Percentiles rank a stretch among this genome's conserved stretches.
phyloP scores from a whole-genome alignment of 2,888 invertebrate species.

The Lithosia quadra region DNA sequence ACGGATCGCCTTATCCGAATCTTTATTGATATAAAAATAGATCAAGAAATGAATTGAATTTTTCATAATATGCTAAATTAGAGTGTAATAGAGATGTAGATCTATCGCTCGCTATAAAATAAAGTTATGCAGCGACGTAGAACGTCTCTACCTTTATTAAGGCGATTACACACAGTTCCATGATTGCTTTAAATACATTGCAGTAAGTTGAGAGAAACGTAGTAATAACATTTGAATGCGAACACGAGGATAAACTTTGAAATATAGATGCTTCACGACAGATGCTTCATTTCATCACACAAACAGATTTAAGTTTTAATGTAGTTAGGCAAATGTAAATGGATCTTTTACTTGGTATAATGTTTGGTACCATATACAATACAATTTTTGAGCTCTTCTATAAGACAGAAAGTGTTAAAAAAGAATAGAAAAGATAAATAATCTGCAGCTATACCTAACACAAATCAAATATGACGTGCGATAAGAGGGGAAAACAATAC shows the following conservation, averaged over 20 bases:
- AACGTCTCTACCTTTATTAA: conserved; percentile 26
- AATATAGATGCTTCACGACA: neutral
- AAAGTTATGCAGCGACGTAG: conserved; percentile 14
- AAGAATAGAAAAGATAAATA: neutral
- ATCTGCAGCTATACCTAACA: neutral
- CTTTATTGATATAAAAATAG: conserved; percentile 64
- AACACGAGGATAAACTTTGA: conserved; percentile 1
- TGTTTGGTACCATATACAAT: neutral
- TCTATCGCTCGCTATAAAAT: neutral
- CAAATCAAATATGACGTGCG: neutral
- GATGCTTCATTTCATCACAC: neutral
- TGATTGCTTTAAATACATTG: conserved; percentile 25
- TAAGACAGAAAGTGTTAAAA: neutral
- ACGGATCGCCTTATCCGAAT: conserved; percentile 51
- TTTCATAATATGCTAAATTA: conserved; percentile 43
- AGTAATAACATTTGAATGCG: neutral
- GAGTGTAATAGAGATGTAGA: conserved; percentile 33
- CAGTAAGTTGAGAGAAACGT: conserved; percentile 2
- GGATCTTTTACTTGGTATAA: neutral
- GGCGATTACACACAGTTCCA: conserved; percentile 20
- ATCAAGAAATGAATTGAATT: conserved; percentile 40
- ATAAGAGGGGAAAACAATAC: neutral
- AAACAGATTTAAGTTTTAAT: neutral
- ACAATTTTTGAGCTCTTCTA: neutral
- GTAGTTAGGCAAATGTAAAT: neutral